Conservation (phyloP, 2,797 vertebrate species). For the Hemibagrus guttatus region DNA sequence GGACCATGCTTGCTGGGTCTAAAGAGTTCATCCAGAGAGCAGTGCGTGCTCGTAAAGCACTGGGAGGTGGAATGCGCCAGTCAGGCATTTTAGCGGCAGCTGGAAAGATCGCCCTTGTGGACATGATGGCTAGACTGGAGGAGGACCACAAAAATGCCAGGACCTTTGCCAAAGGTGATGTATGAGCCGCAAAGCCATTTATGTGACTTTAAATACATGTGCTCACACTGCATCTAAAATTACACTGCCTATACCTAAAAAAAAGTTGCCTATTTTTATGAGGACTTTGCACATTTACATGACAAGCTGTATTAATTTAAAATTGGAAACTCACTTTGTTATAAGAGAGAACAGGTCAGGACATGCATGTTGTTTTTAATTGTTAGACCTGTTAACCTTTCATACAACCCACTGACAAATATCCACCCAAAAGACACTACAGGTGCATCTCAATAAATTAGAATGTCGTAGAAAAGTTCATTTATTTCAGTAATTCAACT, state of each 20-base stretch:
- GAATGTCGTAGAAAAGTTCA: too few species aligned
- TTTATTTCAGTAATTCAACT: too few species aligned
- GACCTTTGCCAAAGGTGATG: slow-evolving; percentile 79
- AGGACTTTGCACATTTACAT: not conserved
- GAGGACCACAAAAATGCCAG: slow-evolving; percentile 80
- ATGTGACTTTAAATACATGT: not conserved
- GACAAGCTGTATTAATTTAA: not conserved
- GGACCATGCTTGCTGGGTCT: slow-evolving; percentile 75
- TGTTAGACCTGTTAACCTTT: not conserved
- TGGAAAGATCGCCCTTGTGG: slow-evolving; percentile 75
- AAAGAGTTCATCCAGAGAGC: slow-evolving; percentile 74
- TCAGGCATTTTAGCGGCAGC: slow-evolving; percentile 80
- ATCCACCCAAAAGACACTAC: not conserved
- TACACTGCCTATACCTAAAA: not conserved
- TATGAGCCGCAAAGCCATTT: slow-evolving; percentile 9
- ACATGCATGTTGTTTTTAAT: not conserved
- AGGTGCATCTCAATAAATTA: too few species aligned
- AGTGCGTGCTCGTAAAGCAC: slow-evolving; percentile 74
- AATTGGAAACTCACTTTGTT: not conserved
- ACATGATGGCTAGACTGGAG: slow-evolving; percentile 65
- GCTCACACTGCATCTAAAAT: not conserved
- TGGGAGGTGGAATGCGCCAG: slow-evolving; percentile 83
- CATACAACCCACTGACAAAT: not conserved
- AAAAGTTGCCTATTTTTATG: not conserved
- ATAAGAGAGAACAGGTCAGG: not conserved